A percentile compares a stretch with the other conserved stretches of the same genome.
Evolutionary conservation across 2,113 vertebrate genomes (phyloP).

Genomic region (Rhineura floridana): DNA sequence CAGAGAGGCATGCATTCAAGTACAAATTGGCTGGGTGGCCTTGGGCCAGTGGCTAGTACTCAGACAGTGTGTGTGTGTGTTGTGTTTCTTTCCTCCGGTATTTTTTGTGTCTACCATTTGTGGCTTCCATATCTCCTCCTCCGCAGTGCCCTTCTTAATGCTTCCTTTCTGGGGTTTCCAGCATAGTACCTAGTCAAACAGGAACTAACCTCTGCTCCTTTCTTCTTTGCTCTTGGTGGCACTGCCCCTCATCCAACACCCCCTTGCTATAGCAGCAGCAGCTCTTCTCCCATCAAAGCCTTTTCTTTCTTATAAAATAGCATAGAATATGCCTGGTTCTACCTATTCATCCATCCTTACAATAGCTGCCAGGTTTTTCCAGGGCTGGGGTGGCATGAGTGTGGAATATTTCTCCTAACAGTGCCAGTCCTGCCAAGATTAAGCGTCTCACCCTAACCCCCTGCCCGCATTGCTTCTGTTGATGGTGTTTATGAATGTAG

Average conservation of each 20-base stretch:
- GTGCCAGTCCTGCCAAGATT: not conserved
- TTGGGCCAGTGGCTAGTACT: not conserved
- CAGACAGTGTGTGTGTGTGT: not conserved
- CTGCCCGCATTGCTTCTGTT: not conserved
- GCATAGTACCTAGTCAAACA: not conserved
- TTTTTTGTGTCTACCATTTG: not conserved
- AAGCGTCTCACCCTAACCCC: not conserved
- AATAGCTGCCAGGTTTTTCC: not conserved
- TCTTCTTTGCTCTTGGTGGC: not conserved
- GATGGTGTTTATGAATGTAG: not conserved
- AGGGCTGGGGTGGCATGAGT: no score
- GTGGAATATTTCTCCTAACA: not conserved
- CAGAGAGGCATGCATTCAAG: not conserved
- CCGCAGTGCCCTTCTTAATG: no score
- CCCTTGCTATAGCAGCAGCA: not conserved
- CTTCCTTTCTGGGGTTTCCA: not conserved
- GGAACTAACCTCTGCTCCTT: not conserved
- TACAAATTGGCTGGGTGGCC: not conserved
- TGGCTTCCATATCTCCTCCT: not conserved
- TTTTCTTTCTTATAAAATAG: not conserved
- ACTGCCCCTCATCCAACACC: not conserved
- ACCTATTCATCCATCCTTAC: not conserved
- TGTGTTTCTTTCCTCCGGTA: not conserved
- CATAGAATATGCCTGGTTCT: not conserved
- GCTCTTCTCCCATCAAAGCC: not conserved